These are phyloP conservation scores for Hylia prasina DNA, from an alignment of 2,113 vertebrate species.

Conservation along the genomic window DNA sequence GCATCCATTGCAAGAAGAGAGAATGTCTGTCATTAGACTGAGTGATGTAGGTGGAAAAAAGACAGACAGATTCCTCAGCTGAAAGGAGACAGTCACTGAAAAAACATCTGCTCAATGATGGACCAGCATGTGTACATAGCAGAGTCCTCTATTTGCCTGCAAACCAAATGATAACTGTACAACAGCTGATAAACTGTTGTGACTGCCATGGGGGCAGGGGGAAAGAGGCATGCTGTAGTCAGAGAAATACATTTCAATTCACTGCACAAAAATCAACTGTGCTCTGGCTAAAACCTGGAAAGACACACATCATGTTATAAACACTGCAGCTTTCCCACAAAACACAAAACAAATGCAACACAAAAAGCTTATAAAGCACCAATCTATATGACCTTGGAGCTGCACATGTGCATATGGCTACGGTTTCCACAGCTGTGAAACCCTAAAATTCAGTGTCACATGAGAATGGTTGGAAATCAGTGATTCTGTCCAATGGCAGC, in stretches of 20 bases:
- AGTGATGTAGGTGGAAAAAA: not conserved
- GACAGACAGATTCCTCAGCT: not conserved
- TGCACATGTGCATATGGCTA: accelerated
- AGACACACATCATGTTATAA: not conserved
- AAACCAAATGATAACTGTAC: not conserved
- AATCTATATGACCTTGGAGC: not conserved
- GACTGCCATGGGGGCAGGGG: accelerated
- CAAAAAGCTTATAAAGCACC: not conserved
- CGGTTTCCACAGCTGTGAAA: not conserved
- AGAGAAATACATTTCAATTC: not conserved
- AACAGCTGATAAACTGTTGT: not conserved
- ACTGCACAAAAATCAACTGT: not conserved
- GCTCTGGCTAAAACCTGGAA: not conserved
- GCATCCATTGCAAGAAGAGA: not conserved
- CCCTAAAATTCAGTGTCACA: not conserved
- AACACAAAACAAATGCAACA: not conserved
- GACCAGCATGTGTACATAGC: not conserved
- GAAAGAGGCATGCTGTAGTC: not conserved
- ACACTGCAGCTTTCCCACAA: not conserved
- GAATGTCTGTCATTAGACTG: not conserved
- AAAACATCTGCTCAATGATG: not conserved
- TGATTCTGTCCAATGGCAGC: not conserved
- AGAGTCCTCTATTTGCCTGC: not conserved
- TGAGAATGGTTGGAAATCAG: not conserved
- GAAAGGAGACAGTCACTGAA: not conserved